phyloP scores from a whole-genome alignment of 2,113 vertebrate genomes.

The Microcebus griseorufus region DNA sequence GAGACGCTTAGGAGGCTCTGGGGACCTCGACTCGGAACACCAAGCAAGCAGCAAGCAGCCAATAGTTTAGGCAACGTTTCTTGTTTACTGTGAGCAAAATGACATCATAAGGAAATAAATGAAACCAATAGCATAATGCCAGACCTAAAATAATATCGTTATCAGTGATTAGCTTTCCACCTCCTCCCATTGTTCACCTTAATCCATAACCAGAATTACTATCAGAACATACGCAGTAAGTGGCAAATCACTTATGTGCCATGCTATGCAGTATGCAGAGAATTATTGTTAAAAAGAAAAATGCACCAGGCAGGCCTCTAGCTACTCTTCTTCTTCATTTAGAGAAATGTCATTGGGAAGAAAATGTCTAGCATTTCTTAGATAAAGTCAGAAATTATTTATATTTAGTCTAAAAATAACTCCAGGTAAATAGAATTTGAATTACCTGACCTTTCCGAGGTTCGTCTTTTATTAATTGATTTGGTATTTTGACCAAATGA shows the following conservation, averaged over 20 bases:
- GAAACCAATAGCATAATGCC: neutral
- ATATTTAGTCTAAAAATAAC: neutral
- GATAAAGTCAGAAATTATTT: neutral
- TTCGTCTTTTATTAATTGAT: neutral
- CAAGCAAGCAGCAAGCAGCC: neutral
- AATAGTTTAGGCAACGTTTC: neutral
- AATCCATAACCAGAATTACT: neutral
- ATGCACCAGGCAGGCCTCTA: neutral
- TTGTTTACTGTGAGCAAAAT: neutral
- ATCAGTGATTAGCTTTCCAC: neutral
- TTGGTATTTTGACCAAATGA: neutral
- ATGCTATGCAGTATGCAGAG: neutral
- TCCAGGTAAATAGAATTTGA: neutral
- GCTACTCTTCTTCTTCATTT: neutral
- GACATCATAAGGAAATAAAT: neutral
- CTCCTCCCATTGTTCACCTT: neutral
- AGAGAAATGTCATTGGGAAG: neutral
- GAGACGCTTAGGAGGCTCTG: neutral
- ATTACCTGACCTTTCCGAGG: neutral
- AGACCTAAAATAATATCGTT: neutral
- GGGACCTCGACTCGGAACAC: neutral
- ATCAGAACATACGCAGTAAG: neutral
- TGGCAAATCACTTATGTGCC: neutral
- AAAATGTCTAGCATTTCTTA: conserved; percentile 5
- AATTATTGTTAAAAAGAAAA: conserved; percentile 13